phyloP scores from a whole-genome alignment of 2,888 invertebrate genomes.

The Hanleya hanleyi region DNA sequence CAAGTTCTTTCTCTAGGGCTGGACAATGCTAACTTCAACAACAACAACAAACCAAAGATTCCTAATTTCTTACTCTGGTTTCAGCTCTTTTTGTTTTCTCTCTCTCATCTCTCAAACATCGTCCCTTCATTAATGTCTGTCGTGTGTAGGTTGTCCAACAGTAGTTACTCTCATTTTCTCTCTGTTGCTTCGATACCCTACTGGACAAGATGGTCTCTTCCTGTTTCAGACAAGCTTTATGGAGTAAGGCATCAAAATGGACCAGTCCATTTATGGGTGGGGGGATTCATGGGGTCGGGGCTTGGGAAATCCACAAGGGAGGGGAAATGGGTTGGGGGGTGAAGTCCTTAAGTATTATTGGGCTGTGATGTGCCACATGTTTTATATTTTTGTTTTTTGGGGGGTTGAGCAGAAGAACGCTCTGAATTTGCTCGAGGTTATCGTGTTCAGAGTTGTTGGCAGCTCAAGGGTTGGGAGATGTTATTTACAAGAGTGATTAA shows the following conservation, averaged over 20 bases:
- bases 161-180: conserved; percentile 42
- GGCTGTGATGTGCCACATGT: conserved; percentile 8
- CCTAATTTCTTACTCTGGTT: neutral
- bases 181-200: neutral
- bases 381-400: conserved; percentile 12
- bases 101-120: conserved; percentile 2
- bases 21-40: too few species aligned
- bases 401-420: neutral
- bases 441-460: neutral
- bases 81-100: neutral
- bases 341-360: neutral
- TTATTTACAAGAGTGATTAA: conserved; percentile 24
- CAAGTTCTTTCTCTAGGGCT: neutral
- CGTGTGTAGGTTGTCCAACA: neutral
- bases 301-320: neutral
- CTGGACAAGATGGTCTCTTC: neutral
- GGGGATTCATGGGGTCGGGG: neutral
- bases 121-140: conserved; percentile 1
- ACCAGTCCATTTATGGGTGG: neutral
- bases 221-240: neutral
- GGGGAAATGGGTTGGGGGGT: neutral
- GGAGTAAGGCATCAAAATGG: conserved; percentile 36
- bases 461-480: conserved; percentile 8
- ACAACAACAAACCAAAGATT: conserved; percentile 11
- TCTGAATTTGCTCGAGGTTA: conserved; percentile 3